phyloP scores from a whole-genome alignment of 2,797 vertebrate species.

The Protonibea diacanthus region DNA sequence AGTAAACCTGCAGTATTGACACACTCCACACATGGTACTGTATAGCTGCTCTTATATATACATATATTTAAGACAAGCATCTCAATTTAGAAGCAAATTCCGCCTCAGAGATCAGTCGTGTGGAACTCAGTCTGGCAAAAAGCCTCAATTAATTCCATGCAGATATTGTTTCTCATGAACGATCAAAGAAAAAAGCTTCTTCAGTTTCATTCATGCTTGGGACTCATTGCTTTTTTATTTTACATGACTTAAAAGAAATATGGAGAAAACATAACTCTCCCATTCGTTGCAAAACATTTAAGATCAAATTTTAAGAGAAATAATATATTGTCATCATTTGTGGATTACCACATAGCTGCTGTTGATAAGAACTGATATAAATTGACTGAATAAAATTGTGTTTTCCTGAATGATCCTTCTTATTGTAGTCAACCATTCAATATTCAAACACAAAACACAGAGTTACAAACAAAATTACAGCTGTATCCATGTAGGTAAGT shows the following conservation, averaged over 20 bases:
- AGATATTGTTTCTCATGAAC: slow-evolving; percentile 22
- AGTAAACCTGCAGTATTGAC: not conserved
- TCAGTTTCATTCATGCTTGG: not conserved
- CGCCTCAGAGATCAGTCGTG: not conserved
- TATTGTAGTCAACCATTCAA: not conserved
- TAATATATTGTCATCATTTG: not conserved
- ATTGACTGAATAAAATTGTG: not conserved
- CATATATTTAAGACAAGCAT: not conserved
- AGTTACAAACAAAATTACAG: slow-evolving; percentile 30
- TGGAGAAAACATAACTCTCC: not conserved
- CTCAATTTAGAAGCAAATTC: not conserved
- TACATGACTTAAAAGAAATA: not conserved
- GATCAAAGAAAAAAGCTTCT: slow-evolving; percentile 16
- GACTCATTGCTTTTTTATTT: slow-evolving; percentile 17
- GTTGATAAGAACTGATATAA: not conserved
- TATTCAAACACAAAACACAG: slow-evolving; percentile 18
- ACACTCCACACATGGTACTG: not conserved
- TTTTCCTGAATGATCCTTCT: not conserved
- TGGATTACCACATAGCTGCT: not conserved
- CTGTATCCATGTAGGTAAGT: slow-evolving; percentile 28
- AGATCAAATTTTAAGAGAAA: not conserved
- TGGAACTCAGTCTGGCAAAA: slow-evolving; percentile 25
- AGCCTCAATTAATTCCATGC: slow-evolving; percentile 15
- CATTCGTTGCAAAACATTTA: not conserved
- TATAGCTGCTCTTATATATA: not conserved